Conservation (phyloP, 2,113 vertebrate genomes). For the Calyptomena viridis region DNA sequence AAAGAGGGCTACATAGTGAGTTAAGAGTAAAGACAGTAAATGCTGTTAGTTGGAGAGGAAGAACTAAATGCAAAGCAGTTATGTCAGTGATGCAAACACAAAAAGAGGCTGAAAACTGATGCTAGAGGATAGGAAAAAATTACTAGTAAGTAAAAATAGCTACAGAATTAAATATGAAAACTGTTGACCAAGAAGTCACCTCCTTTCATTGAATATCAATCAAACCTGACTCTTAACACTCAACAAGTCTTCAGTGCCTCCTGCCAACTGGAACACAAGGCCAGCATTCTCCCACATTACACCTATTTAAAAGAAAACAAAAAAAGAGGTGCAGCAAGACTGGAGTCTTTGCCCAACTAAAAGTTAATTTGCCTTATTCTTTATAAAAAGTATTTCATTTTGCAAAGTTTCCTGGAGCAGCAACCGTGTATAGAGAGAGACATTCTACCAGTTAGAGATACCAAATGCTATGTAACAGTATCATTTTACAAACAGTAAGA, state of each 20-base stretch:
- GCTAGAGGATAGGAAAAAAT: neutral
- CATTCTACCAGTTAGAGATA: neutral
- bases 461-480: neutral
- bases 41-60: neutral
- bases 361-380: neutral
- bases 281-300: neutral
- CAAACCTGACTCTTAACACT: neutral
- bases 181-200: neutral
- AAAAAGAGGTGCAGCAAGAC: neutral
- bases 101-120: neutral
- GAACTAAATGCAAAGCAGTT: neutral
- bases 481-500: neutral
- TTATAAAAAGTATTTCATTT: neutral
- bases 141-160: neutral
- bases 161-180: neutral
- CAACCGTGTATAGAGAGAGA: neutral
- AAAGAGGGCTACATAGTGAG: neutral
- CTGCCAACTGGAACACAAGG: neutral
- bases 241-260: neutral
- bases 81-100: neutral
- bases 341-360: neutral
- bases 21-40: neutral
- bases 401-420: neutral
- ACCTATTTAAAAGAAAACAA: neutral
- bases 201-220: neutral